Percentiles rank a stretch among this genome's conserved stretches.
Conservation (phyloP, 2,113 vertebrate species). For the Cochlearius cochlearius region DNA sequence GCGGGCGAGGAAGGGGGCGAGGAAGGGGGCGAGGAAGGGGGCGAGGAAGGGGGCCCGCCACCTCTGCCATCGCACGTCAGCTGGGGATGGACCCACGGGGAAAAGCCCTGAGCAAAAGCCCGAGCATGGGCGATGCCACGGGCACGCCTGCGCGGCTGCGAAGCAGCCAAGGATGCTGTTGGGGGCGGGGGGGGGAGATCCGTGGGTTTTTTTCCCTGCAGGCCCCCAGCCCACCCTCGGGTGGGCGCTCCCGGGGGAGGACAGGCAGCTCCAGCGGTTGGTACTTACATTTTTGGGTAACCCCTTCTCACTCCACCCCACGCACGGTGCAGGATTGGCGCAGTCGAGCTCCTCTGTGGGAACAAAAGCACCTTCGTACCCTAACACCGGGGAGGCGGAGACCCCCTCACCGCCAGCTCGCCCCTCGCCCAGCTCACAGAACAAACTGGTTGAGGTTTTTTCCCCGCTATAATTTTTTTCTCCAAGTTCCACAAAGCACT, state of each 20-base stretch:
- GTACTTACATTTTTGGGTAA: background rate
- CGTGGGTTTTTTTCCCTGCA: fast-evolving
- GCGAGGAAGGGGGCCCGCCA: too few relatives aligned
- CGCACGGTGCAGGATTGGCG: fast-evolving
- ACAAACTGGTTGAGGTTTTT: background rate
- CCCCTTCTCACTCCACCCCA: background rate
- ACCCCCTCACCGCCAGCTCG: background rate
- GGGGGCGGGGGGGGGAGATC: too few relatives aligned
- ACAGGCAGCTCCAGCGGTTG: fast-evolving
- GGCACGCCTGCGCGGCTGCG: fast-evolving
- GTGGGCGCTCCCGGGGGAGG: fast-evolving
- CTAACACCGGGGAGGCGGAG: fast-evolving
- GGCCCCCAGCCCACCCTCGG: background rate
- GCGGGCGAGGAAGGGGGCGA: too few relatives aligned
- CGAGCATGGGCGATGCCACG: fast-evolving
- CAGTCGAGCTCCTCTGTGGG: fast-evolving
- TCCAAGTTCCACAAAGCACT: background rate
- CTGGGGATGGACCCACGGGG: too few relatives aligned
- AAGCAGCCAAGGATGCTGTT: fast-evolving
- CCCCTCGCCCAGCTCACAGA: too few relatives aligned
- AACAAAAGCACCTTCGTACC: background rate
- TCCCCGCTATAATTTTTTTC: fast-evolving
- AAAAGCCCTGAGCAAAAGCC: too few relatives aligned
- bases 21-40: too few relatives aligned
- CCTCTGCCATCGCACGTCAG: too few relatives aligned